Base-by-base conservation (phyloP, 1,140 invertebrate genomes). In the Macrocentrus cingulum region DNA sequence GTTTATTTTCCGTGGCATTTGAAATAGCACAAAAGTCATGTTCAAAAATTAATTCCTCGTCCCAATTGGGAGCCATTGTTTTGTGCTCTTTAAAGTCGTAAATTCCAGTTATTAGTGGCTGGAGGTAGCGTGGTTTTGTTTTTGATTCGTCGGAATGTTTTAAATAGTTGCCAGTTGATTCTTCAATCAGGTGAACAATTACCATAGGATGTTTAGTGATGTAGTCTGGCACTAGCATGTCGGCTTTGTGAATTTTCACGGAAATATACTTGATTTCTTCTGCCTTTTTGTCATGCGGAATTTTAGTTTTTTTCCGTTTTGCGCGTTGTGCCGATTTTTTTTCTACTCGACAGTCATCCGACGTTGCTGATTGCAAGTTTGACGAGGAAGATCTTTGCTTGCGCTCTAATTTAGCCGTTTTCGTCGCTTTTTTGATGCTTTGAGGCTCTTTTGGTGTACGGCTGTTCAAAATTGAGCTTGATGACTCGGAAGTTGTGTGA, bases 21-120 rank as follows among this genome's bases (percentile, higher is more conserved):
- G 83, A 57, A 29, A 88, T 73, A 58, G 80, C 71, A 20, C 81
- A 67, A 46, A 81, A 83, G 49, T 84, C 79, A 64, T 87, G 82
- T 71, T 85, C 84, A 60, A 87, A 84, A 32, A 88, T 67, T 0
- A 88, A 61, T 46, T 85, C 73, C 64, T 88, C 86, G 63, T 88
- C 84, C 87, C 87, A 88, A 1, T 76, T 65, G 1, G 86, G 86
- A 19, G 71, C 61, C 54, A 81, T 74, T 3, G 76, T 78, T 45
- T 65, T 77, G 4, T 76, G 68, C 15, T 73, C 66, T 32, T 65
- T 73, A 20, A 77, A 76, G 34, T 77, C 74, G 49, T 74, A 79
- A 41, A 68, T 70, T 1, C 61, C 60, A 2, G 75, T 77, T 16
- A 77, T 69, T 22, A 75, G 61, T 2, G 76, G 72, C n/a, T 74